A percentile compares a stretch with the other conserved stretches of the same genome.
phyloP scores from a whole-genome alignment of 1,140 invertebrate species.

The Notospermus geniculatus region DNA sequence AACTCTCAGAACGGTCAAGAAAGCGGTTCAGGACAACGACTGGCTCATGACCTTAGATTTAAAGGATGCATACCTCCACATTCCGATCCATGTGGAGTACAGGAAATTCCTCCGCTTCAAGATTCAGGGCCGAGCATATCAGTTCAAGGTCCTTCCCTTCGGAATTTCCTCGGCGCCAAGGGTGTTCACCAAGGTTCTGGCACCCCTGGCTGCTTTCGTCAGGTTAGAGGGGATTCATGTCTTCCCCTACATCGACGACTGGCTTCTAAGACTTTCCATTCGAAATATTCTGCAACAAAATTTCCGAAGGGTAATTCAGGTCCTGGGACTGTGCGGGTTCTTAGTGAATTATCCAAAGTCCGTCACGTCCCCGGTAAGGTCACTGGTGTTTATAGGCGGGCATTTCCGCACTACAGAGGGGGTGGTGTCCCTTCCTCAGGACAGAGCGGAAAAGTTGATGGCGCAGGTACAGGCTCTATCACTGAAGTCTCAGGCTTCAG shows the following conservation, averaged over 20 bases:
- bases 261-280: constrained; percentile 8
- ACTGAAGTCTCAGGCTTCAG: background rate
- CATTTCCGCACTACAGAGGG: no score
- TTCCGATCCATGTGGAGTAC: constrained; percentile 14
- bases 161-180: background rate
- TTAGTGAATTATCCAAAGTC: background rate
- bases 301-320: background rate
- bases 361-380: no score
- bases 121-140: background rate
- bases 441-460: no score
- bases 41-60: constrained; percentile 17
- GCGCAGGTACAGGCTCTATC: no score
- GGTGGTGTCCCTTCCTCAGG: no score
- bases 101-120: constrained; percentile 18
- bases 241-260: constrained; percentile 20
- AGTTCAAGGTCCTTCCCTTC: constrained; percentile 1
- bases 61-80: constrained; percentile 18
- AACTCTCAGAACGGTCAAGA: constrained; percentile 15
- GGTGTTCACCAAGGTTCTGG: constrained; percentile 11
- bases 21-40: constrained; percentile 11
- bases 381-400: no score
- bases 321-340: background rate
- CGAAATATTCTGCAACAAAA: background rate
- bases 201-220: constrained; percentile 4
- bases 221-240: constrained; percentile 7